These are phyloP conservation scores for Naja naja DNA, from an alignment of 2,113 vertebrate species.

Conservation along the genomic window DNA sequence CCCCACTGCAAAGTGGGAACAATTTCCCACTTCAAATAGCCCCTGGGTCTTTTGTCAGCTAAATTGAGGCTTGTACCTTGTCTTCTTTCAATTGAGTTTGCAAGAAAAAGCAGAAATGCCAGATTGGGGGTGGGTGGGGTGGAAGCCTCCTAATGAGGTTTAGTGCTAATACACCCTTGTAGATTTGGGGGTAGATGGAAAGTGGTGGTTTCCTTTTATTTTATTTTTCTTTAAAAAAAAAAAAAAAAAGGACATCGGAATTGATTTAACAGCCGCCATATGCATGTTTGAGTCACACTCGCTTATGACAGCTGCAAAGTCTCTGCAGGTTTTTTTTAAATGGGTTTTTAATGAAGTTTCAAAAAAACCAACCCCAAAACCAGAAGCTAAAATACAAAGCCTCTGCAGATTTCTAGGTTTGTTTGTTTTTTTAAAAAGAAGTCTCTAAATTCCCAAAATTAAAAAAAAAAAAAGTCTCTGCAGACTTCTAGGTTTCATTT, in stretches of 20 bases:
- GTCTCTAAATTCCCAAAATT: too few species aligned
- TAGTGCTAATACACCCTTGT: not conserved
- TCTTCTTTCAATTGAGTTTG: constrained; percentile 5
- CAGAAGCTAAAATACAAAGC: too few species aligned
- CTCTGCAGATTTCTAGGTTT: too few species aligned
- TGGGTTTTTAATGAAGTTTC: not conserved
- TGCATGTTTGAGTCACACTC: not conserved
- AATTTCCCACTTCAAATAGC: constrained; percentile 32
- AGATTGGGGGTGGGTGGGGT: not conserved
- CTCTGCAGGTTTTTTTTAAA: not conserved
- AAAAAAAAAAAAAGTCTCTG: too few species aligned
- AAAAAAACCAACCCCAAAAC: too few species aligned
- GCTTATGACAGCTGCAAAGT: not conserved
- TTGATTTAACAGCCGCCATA: not conserved
- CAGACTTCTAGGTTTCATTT: too few species aligned
- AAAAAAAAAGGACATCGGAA: not conserved
- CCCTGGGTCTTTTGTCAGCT: constrained; percentile 25
- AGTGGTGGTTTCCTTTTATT: not conserved
- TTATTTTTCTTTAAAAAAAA: not conserved
- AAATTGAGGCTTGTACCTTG: constrained; percentile 22
- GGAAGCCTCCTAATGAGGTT: not conserved
- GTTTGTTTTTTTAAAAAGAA: too few species aligned
- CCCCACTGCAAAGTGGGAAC: constrained; percentile 35
- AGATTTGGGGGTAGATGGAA: not conserved
- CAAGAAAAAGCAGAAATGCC: constrained; percentile 17